Conservation (phyloP, 2,888 invertebrate species). For the Tupiocoris notatus region DNA sequence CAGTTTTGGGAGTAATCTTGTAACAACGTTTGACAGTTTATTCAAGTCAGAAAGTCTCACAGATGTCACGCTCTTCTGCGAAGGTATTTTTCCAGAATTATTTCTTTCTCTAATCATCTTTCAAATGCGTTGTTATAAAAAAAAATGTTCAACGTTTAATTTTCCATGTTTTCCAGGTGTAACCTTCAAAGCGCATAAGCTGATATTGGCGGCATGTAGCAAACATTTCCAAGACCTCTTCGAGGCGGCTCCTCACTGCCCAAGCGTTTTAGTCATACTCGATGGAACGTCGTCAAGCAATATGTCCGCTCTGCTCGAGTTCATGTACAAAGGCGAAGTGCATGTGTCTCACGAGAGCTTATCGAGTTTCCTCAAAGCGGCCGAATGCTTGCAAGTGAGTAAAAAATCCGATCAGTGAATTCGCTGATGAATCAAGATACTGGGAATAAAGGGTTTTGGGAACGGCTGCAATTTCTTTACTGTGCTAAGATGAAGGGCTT, state of each 20-base stretch:
- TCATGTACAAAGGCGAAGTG: slow-evolving; percentile 93
- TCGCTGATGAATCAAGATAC: too few species aligned
- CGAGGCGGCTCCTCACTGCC: slow-evolving; percentile 77
- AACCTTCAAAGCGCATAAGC: slow-evolving; percentile 86
- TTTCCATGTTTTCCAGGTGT: slow-evolving; percentile 68
- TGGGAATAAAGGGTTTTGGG: too few species aligned
- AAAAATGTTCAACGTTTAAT: neutral
- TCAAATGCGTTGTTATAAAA: slow-evolving; percentile 4
- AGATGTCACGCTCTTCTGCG: slow-evolving; percentile 89
- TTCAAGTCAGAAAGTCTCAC: slow-evolving; percentile 91
- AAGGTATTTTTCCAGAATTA: slow-evolving; percentile 61
- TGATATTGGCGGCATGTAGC: slow-evolving; percentile 89
- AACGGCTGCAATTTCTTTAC: too few species aligned
- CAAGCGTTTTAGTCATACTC: slow-evolving; percentile 77
- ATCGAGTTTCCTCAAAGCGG: slow-evolving; percentile 86
- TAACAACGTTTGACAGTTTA: slow-evolving; percentile 86
- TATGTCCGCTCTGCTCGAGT: slow-evolving; percentile 86
- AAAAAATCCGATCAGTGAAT: too few species aligned
- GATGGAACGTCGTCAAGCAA: slow-evolving; percentile 87
- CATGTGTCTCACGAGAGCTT: slow-evolving; percentile 89
- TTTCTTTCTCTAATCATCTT: slow-evolving; percentile 49
- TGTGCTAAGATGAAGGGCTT: too few species aligned
- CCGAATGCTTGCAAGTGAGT: slow-evolving; percentile 80
- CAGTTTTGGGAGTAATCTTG: slow-evolving; percentile 90
- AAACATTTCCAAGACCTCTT: slow-evolving; percentile 90